Base-by-base conservation (phyloP, 2,113 vertebrate genomes). In the Penelope pileata region DNA sequence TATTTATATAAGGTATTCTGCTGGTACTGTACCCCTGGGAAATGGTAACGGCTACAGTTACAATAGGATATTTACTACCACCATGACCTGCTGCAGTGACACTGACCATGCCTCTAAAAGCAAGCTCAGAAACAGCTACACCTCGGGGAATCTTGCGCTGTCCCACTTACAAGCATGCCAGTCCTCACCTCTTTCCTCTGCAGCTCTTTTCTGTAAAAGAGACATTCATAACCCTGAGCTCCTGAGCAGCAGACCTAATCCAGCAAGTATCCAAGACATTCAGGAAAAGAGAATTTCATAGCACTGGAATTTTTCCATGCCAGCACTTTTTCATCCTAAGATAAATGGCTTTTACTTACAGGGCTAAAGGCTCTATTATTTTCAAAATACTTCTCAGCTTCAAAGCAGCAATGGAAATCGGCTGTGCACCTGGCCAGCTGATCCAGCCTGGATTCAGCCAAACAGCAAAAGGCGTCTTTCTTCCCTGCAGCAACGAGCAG, bases 281-380 rank as follows among this genome's bases (percentile, higher is more conserved):
- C 91, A 76, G 91, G 96, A 86, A 72, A 87, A 88, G 96, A 96
- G 89, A 97, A 83, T 94, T 91, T 83, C 92, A 96, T 88, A 94
- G 83, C 88, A 42, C 50, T 72, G 84, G 94, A 96, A 96, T 95
- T 95, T 97, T 97, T 96, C 95, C 97, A 97, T 68, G 53, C 96
- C 87, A 88, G 92, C 69, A 88, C 77, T 94, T 97, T 96, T 96
- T 96, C 91, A 96, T 91, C 90, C 86, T 83, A 80, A 97, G 91
- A 97, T 97, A 96, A 97, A 97, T 96, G 90, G 75, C 83, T 95
- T 97, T 98, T 94, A 96, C 95, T 97, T 94, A 73, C 32, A 66
- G 69, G 70, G 96, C 94, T 94, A 95, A 97, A 76, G 76, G 86
- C 92, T 91, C 96, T 74, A 93, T 97, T 97, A 88, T 97, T 96